phyloP scores from a whole-genome alignment of 2,113 vertebrate species.

The Phasianus colchicus region DNA sequence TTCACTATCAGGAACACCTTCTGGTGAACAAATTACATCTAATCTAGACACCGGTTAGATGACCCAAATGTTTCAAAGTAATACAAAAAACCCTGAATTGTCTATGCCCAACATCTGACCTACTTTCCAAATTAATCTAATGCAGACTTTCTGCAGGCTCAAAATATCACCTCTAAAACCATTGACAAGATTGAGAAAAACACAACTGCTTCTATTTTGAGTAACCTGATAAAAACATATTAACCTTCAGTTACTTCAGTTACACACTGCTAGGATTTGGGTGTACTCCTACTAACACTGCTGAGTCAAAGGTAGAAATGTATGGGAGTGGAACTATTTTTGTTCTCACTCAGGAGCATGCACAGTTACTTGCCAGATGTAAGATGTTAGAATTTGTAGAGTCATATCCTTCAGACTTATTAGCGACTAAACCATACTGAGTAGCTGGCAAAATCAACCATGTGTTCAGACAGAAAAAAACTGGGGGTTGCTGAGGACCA shows the following conservation, averaged over 20 bases:
- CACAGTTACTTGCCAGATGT: conserved; percentile 1
- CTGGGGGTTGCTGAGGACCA: not conserved
- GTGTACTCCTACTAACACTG: conserved; percentile 48
- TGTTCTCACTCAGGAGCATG: conserved; percentile 20
- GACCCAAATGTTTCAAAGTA: not conserved
- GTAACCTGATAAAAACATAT: not conserved
- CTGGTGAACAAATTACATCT: not conserved
- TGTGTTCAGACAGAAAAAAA: not conserved
- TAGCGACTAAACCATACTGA: not conserved
- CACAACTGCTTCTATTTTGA: conserved; percentile 1
- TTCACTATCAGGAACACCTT: not conserved
- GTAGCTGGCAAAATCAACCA: not conserved
- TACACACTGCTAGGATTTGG: not conserved
- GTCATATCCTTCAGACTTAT: conserved; percentile 4
- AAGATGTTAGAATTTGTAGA: conserved; percentile 3
- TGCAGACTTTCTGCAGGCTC: conserved; percentile 28
- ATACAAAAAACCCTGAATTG: not conserved
- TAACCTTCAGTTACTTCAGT: conserved; percentile 7
- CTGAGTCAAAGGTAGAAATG: conserved; percentile 63
- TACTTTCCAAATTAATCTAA: conserved; percentile 44
- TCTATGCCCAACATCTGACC: conserved; percentile 12
- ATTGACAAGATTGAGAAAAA: conserved; percentile 14
- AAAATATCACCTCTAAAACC: not conserved
- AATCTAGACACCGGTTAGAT: not conserved
- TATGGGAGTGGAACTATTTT: conserved; percentile 37